These are phyloP conservation scores for Scaptomyza reducta DNA, from an alignment of 2,888 invertebrate genomes.

Conservation along the genomic window DNA sequence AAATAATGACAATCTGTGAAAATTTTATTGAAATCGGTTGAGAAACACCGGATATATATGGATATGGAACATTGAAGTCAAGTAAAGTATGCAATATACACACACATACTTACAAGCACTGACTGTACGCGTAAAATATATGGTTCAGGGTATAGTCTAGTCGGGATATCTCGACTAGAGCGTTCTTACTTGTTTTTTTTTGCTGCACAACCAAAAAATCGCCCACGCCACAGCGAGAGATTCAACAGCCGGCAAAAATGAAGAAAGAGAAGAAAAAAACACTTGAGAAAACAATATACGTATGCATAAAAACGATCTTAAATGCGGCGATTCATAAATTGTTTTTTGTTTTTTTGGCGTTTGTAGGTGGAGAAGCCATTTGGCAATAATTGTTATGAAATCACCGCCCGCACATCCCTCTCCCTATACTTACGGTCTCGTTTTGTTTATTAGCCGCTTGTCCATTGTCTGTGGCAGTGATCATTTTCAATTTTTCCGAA, in stretches of 20 bases:
- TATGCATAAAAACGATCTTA: conserved; percentile 28
- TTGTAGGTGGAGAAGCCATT: conserved; percentile 45
- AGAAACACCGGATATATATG: too few species aligned
- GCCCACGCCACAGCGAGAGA: conserved; percentile 40
- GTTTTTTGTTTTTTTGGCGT: conserved; percentile 24
- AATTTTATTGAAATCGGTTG: too few species aligned
- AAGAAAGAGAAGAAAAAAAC: conserved; percentile 25
- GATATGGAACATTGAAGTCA: too few species aligned
- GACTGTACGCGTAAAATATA: too few species aligned
- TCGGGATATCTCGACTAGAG: too few species aligned
- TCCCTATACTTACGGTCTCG: neutral
- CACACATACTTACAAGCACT: too few species aligned
- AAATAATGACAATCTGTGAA: too few species aligned
- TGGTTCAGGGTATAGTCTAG: too few species aligned
- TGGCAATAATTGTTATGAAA: conserved; percentile 78
- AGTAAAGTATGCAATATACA: too few species aligned
- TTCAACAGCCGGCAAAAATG: conserved; percentile 52
- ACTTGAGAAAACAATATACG: conserved; percentile 23
- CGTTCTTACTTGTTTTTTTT: too few species aligned
- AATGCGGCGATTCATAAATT: conserved; percentile 50
- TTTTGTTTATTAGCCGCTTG: conserved; percentile 25
- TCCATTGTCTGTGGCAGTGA: conserved; percentile 34
- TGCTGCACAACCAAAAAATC: conserved; percentile 40
- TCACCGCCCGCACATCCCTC: conserved; percentile 1
- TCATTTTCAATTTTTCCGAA: conserved; percentile 62